Base-by-base conservation (phyloP, 2,888 invertebrate genomes). In the Crematogaster levior region DNA sequence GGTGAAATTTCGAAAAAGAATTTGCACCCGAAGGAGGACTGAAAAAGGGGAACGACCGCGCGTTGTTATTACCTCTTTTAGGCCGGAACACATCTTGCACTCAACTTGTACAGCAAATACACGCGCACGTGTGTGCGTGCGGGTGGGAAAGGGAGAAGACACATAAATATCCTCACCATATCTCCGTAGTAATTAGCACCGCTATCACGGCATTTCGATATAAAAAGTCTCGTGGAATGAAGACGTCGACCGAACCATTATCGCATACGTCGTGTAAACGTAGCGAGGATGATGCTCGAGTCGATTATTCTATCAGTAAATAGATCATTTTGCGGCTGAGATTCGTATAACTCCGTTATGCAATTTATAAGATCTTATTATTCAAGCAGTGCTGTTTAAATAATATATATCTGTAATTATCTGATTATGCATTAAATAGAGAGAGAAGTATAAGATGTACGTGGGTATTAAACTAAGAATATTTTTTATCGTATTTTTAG, bases 121-220 rank as follows among this genome's bases (percentile, higher is more conserved):
- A 12, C 10, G 7, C 24, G 10, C 18, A n/a, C n/a, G 9, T 24
- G 27, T 40, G 5, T 21, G 63, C 0, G 24, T 37, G 18, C 12
- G 18, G 12, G 7, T 18, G 40, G 1, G 27, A 7, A 24, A 30
- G 6, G n/a, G 46, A 21, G 6, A 12, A 30, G 3, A n/a, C 24
- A 15, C 34, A 70, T 86, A 86, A 86, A 86, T 73, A 85, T 85
- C 61, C 63, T 70, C 58, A 66, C 65, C 74, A 58, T 86, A 86
- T 82, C 77, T 75, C 56, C 21, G 66, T 68, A 63, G 74, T 84
- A 85, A 87, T 87, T 87, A 85, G 86, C 79, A 72, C 70, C 66
- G 84, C 80, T 87, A 87, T 87, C 85, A 81, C 75, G 63, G 48
- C 81, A 81, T 66, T 86, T 80, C 27, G 27, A 79, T 24, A 60